Evolutionary conservation across 2,888 invertebrate species (phyloP).

Genomic region (Apamea monoglypha): DNA sequence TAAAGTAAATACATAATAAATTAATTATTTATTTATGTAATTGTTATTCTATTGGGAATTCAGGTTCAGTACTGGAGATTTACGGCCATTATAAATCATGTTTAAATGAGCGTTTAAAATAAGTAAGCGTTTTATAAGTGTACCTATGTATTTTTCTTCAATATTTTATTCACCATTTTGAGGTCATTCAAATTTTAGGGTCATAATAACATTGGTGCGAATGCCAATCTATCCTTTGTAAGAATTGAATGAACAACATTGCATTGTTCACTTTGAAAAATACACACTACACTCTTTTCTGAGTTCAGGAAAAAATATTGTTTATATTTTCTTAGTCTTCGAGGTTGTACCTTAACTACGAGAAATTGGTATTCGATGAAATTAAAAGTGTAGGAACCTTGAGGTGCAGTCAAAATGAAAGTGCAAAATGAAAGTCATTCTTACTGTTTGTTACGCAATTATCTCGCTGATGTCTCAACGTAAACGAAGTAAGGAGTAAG

Average conservation of each 20-base stretch:
- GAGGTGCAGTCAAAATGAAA: conserved; percentile 39
- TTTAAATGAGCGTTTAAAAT: background rate
- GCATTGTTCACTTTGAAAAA: background rate
- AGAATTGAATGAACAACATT: background rate
- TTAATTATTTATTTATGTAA: background rate
- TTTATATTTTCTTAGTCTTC: no score
- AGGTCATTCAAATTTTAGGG: background rate
- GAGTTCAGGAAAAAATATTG: background rate
- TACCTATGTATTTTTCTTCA: background rate
- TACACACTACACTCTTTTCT: no score
- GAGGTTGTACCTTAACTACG: background rate
- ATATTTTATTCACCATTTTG: background rate
- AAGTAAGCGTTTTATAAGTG: background rate
- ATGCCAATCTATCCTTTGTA: background rate
- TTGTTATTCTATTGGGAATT: background rate
- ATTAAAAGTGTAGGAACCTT: conserved; percentile 35
- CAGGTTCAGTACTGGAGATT: conserved; percentile 7
- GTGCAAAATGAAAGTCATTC: no score
- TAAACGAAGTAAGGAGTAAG: background rate
- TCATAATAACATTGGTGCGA: background rate
- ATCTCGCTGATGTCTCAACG: background rate
- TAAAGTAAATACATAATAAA: no score
- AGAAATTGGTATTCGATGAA: conserved; percentile 2
- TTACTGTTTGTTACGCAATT: background rate
- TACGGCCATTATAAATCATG: background rate